Evolutionary conservation across 2,113 vertebrate genomes (phyloP).

Genomic region (Mus spicilegus): DNA sequence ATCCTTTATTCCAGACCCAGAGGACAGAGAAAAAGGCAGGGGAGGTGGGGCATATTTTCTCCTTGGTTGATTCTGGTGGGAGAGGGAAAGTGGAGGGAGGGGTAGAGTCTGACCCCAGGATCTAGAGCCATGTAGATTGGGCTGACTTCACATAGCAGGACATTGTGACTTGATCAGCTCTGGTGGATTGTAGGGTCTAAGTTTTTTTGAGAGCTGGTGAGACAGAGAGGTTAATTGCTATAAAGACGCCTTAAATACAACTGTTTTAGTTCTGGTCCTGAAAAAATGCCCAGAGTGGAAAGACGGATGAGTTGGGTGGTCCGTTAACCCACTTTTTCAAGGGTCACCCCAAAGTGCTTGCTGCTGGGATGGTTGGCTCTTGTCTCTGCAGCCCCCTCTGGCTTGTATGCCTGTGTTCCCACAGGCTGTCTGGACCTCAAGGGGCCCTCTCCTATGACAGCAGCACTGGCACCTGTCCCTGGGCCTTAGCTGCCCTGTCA

Average conservation of each 20-base stretch:
- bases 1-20: not conserved
- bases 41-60: not conserved
- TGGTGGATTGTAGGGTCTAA: not conserved
- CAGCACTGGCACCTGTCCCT: not conserved
- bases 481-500: not conserved
- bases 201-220: not conserved
- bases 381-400: not conserved
- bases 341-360: not conserved
- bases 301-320: not conserved
- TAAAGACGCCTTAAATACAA: not conserved
- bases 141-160: not conserved
- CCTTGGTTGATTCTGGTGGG: not conserved
- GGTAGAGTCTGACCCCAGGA: not conserved
- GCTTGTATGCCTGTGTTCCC: not conserved
- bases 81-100: not conserved
- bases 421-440: not conserved
- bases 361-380: not conserved
- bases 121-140: not conserved
- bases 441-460: not conserved
- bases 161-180: not conserved
- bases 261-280: not conserved
- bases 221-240: not conserved
- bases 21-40: not conserved
- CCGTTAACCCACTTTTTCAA: not conserved
- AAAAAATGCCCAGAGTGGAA: not conserved